Base-by-base conservation (phyloP, 2,797 vertebrate genomes). In the Agapornis canus region DNA sequence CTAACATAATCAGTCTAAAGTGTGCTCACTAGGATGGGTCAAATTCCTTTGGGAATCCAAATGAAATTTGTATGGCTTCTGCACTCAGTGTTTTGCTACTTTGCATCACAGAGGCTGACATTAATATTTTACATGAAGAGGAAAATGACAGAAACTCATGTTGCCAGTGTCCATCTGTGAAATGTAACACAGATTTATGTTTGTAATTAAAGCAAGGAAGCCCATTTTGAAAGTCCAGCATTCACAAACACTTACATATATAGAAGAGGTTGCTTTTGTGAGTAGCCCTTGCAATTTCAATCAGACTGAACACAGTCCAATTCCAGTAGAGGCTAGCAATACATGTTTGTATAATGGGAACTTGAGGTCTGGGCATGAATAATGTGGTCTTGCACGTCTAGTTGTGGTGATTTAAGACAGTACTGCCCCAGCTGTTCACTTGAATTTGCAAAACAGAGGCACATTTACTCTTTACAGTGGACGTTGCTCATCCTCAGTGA, bases 41-140 rank as follows among this genome's bases (percentile, higher is more conserved):
- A 83, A 60, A 95, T 66, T 88, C 95, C 89, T 86, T 76, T 71
- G 77, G 82, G 87, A 96, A 91, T 94, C 54, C 54, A 90, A 94
- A 95, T 95, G 82, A 95, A 82, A 69, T 96, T 87, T 81, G 75
- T 83, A 86, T 80, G 51, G 90, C 89, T 95, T 88, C 69, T 94
- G 80, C 64, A 52, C 60, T 91, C 23, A 11, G 25, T 66, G 54
- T 63, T 92, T 91, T 91, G 42, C 40, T 81, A 21, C 47, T 95
- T 88, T 93, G 51, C 84, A 94, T 94, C 82, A 51, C 69, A 81
- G 65, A 88, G 20, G 37, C 72, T 83, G 84, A 78, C 57, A 86
- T 83, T 69, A 65, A 8, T 89, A 70, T 91, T 90, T 94, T 70
- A 88, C 31, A 70, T 16, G 43, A 82, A 65, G 37, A 82, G 27